These are phyloP conservation scores for Nothocercus julius DNA, from an alignment of 2,113 vertebrate species.

Conservation along the genomic window DNA sequence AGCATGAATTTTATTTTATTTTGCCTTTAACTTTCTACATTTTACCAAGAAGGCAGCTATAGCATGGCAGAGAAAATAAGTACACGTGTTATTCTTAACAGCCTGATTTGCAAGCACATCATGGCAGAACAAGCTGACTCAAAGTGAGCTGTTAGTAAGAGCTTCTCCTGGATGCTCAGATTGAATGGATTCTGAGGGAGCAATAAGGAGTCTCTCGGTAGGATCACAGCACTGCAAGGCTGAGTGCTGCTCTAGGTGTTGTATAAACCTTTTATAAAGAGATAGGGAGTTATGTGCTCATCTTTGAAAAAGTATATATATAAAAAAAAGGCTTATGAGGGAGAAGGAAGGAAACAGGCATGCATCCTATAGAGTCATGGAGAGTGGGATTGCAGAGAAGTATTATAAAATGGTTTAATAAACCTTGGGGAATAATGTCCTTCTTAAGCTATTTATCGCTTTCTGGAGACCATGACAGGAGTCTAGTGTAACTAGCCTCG, in stretches of 20 bases:
- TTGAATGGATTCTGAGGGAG: not conserved
- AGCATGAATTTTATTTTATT: not conserved
- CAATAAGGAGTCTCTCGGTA: not conserved
- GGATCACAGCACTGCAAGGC: not conserved
- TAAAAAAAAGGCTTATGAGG: not conserved
- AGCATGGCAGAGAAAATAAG: not conserved
- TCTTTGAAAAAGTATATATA: not conserved
- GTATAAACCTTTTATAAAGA: not conserved
- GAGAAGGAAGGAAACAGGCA: not conserved
- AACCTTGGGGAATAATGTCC: not conserved
- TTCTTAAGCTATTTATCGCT: not conserved
- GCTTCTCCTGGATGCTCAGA: not conserved
- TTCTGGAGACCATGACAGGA: not conserved
- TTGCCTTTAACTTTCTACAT: not conserved
- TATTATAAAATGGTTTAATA: not conserved
- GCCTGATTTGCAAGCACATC: not conserved
- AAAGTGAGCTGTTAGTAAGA: not conserved
- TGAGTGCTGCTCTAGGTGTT: not conserved
- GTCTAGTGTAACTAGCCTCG: not conserved
- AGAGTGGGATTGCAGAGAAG: not conserved
- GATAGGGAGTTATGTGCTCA: not conserved
- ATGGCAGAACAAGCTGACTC: not conserved
- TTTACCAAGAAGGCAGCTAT: slow-evolving; percentile 21
- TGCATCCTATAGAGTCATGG: not conserved
- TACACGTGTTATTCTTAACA: not conserved